phyloP scores from a whole-genome alignment of 2,113 vertebrate species.

The Ploceus nigricollis region DNA sequence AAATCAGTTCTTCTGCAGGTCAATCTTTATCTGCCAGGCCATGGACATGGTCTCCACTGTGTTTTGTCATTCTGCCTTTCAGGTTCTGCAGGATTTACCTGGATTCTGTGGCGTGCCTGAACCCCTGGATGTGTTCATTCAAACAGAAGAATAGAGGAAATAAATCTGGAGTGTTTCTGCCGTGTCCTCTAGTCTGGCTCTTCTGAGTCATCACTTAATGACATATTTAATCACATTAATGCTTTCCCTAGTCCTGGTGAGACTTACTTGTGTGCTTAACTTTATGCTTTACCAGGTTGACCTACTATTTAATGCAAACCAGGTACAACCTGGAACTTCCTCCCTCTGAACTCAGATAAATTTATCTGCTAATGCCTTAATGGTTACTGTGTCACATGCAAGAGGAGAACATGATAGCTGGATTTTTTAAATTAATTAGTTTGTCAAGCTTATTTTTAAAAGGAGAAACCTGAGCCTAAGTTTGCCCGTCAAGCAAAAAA shows the following conservation, averaged over 20 bases:
- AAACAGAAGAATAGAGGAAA: not conserved
- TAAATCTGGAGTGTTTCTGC: not conserved
- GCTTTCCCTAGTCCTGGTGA: conserved; percentile 13
- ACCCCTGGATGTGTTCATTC: not conserved
- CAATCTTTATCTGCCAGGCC: not conserved
- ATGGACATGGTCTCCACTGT: not conserved
- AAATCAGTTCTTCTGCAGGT: not conserved
- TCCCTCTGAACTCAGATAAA: not conserved
- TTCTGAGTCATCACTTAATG: conserved; percentile 26
- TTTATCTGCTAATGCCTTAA: not conserved
- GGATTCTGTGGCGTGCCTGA: not conserved
- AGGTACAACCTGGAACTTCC: not conserved
- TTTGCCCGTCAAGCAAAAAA: conserved; percentile 50
- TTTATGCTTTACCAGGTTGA: not conserved
- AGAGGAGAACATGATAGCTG: conserved; percentile 8
- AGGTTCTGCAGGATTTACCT: not conserved
- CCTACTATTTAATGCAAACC: conserved; percentile 18
- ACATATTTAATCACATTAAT: conserved; percentile 1
- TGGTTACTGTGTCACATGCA: not conserved
- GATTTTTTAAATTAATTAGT: conserved; percentile 51
- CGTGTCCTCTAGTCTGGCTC: not conserved
- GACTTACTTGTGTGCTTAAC: not conserved
- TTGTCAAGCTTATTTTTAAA: conserved; percentile 43
- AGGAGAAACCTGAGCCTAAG: conserved; percentile 29
- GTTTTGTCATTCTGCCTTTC: not conserved